Evolutionary conservation across 1,140 invertebrate genomes (phyloP).

Genomic region (Popillia japonica): DNA sequence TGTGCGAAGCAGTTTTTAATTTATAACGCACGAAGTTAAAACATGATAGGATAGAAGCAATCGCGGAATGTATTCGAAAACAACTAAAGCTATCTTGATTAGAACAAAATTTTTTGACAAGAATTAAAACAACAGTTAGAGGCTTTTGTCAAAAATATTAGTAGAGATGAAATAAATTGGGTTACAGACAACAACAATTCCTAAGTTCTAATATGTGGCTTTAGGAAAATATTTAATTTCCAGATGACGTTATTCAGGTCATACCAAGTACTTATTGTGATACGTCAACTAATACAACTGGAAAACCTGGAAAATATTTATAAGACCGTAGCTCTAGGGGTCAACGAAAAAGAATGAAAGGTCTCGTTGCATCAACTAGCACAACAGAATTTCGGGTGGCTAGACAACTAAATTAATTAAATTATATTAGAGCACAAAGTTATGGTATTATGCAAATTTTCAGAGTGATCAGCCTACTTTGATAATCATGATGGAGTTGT

Average conservation of each 20-base stretch:
- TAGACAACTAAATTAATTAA: too few relatives aligned
- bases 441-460: too few relatives aligned
- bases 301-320: background rate
- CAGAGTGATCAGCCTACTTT: too few relatives aligned
- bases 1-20: background rate
- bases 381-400: background rate
- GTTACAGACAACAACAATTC: background rate
- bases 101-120: background rate
- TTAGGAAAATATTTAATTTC: background rate
- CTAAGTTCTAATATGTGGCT: background rate
- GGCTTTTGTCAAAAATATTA: background rate
- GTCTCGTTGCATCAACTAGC: background rate
- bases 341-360: too few relatives aligned
- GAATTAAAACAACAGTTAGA: background rate
- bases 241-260: background rate
- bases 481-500: too few relatives aligned
- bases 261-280: background rate
- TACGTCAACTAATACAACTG: background rate
- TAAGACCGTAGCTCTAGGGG: too few relatives aligned
- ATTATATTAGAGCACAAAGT: too few relatives aligned
- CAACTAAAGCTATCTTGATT: background rate
- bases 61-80: background rate
- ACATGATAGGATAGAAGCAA: background rate
- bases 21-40: slow-evolving; percentile 2
- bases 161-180: background rate